A percentile compares a stretch with the other conserved stretches of the same genome.
phyloP scores from a whole-genome alignment of 1,140 invertebrate species.

The Pogonus chalceus region DNA sequence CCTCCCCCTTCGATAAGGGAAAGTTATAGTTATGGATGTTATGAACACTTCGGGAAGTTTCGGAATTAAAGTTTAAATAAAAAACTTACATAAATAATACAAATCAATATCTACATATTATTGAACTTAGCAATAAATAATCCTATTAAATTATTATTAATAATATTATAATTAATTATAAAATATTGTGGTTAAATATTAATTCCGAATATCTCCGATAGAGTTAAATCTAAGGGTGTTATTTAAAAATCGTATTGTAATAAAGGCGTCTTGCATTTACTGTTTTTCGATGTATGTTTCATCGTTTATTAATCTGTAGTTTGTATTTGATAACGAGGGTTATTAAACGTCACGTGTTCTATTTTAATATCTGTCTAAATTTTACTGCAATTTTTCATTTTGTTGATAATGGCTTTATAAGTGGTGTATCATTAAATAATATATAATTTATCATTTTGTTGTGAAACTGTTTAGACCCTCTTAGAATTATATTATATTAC shows the following conservation, averaged over 20 bases:
- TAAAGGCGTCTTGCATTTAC: background rate
- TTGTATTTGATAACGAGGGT: background rate
- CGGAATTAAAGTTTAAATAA: background rate
- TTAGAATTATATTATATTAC: no score
- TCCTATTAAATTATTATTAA: background rate
- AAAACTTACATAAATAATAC: background rate
- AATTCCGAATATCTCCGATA: background rate
- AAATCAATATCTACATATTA: background rate
- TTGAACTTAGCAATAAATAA: background rate
- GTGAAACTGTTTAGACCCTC: no score
- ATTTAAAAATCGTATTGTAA: background rate
- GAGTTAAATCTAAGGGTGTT: background rate
- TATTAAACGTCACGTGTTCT: background rate
- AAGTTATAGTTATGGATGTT: background rate
- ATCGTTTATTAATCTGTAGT: background rate
- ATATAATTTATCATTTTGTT: no score
- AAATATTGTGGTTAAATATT: no score
- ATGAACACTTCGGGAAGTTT: background rate
- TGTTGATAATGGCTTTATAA: no score
- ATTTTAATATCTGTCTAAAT: background rate
- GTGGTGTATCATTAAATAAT: no score
- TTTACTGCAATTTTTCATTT: no score
- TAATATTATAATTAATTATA: background rate
- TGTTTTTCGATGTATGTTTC: background rate
- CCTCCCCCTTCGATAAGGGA: conserved; percentile 1